Evolutionary conservation across 2,888 invertebrate species (phyloP).

Genomic region (Lutraria lutraria): DNA sequence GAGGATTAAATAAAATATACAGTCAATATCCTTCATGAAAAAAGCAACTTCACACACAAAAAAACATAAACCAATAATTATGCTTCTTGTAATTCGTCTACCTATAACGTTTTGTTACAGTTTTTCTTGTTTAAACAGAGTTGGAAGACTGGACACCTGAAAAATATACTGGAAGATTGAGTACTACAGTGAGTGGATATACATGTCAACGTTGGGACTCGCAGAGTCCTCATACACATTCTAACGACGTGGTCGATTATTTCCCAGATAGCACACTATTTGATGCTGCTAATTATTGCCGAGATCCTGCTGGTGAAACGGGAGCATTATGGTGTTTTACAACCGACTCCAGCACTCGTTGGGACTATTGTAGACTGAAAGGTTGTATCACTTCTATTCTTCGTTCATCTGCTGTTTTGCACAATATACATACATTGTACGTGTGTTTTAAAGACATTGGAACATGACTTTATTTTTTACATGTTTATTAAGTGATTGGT

Average conservation of each 20-base stretch:
- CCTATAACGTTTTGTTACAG: no score
- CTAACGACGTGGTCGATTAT: no score
- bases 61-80: no score
- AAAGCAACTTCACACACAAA: no score
- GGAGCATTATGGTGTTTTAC: conserved; percentile 32
- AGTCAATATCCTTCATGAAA: no score
- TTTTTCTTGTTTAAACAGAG: background rate
- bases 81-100: no score
- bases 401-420: no score
- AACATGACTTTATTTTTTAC: no score
- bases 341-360: background rate
- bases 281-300: conserved; percentile 23
- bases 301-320: background rate
- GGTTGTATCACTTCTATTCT: background rate
- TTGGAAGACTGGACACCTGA: background rate
- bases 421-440: no score
- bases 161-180: conserved; percentile 46
- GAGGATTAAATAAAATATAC: no score
- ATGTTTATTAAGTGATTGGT: no score
- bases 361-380: conserved; percentile 8
- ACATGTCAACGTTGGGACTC: conserved; percentile 61
- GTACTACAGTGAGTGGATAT: conserved; percentile 42
- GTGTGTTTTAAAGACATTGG: no score
- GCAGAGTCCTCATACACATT: conserved; percentile 48
- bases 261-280: conserved; percentile 11